A percentile compares a stretch with the other conserved stretches of the same genome.
phyloP scores from a whole-genome alignment of 2,113 vertebrate genomes.

The Ammospiza caudacuta region DNA sequence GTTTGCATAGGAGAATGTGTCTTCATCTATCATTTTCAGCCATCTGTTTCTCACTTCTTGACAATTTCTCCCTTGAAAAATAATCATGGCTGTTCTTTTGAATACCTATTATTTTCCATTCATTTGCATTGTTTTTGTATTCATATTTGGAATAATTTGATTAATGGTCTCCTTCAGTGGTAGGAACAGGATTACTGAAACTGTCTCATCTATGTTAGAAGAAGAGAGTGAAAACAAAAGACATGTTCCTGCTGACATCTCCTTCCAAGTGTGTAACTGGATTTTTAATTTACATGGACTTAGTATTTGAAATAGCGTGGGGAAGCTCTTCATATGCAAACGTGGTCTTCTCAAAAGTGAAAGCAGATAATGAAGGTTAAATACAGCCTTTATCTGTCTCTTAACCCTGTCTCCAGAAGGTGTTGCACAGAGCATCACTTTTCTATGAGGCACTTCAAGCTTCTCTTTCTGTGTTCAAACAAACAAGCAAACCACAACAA shows the following conservation, averaged over 20 bases:
- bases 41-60: constrained; percentile 60
- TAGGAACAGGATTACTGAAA: constrained; percentile 9
- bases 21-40: constrained; percentile 35
- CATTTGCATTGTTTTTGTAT: constrained; percentile 34
- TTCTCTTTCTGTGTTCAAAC: not conserved
- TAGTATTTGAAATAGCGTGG: not conserved
- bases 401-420: not conserved
- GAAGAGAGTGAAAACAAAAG: constrained; percentile 4
- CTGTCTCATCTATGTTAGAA: not conserved
- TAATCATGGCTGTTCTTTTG: constrained; percentile 51
- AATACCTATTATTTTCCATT: constrained; percentile 46
- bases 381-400: not conserved
- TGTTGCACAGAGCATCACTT: not conserved
- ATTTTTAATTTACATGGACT: constrained; percentile 36
- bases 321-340: constrained; percentile 47
- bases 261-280: not conserved
- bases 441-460: not conserved
- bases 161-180: constrained; percentile 34
- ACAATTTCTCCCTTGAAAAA: constrained; percentile 47
- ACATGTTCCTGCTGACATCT: not conserved
- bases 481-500: not conserved
- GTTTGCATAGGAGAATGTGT: constrained; percentile 21
- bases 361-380: constrained; percentile 26
- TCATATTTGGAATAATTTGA: constrained; percentile 48
- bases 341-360: constrained; percentile 1